Conservation (phyloP, 2,113 vertebrate genomes). For the Zootoca vivipara region DNA sequence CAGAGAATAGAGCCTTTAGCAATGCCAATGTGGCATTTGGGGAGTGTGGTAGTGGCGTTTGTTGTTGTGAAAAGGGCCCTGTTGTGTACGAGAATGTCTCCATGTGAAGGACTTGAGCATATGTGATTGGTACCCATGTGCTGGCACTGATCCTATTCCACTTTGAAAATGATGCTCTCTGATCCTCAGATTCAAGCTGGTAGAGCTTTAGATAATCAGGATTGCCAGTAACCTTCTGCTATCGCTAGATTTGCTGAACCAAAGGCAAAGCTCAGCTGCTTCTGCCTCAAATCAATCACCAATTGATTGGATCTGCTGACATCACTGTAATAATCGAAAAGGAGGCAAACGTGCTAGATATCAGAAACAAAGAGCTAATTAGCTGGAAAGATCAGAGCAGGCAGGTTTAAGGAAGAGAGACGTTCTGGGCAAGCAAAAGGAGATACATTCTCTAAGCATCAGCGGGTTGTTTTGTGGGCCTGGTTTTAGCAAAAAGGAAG, state of each 20-base stretch:
- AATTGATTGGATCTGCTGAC: conserved; percentile 11
- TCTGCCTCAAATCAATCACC: conserved; percentile 5
- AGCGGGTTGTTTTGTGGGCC: background rate
- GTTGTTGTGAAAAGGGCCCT: background rate
- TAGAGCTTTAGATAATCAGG: background rate
- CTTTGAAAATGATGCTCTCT: background rate
- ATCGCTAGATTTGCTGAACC: background rate
- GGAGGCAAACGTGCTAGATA: background rate
- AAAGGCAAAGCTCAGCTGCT: background rate
- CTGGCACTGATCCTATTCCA: background rate
- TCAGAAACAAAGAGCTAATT: background rate
- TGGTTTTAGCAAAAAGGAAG: background rate
- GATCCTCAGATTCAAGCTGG: background rate
- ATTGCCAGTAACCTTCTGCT: conserved; percentile 4
- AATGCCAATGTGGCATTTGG: background rate
- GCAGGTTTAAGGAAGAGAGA: background rate
- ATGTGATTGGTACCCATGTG: background rate
- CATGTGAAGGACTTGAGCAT: background rate
- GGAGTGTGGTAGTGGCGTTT: background rate
- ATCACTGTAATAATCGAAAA: background rate
- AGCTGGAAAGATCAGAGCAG: background rate
- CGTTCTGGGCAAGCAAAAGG: background rate
- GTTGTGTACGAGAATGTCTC: background rate
- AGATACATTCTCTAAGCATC: background rate
- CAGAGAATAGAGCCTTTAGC: background rate